phyloP scores from a whole-genome alignment of 2,113 vertebrate species.

The Eulemur rufifrons region DNA sequence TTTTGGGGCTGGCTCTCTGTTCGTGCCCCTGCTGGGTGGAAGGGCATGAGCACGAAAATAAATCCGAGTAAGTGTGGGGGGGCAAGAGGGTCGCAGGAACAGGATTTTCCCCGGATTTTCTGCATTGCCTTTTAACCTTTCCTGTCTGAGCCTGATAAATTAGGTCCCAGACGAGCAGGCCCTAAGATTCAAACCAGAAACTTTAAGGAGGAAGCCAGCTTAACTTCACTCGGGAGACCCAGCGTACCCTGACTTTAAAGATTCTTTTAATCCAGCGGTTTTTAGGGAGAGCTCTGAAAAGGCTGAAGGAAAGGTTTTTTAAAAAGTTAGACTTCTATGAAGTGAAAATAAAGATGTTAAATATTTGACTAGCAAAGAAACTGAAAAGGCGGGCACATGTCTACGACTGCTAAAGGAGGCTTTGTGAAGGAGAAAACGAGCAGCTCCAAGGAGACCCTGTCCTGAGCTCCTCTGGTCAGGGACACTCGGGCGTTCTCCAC shows the following conservation, averaged over 20 bases:
- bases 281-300: constrained; percentile 21
- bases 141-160: background rate
- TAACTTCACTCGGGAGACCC: constrained; percentile 33
- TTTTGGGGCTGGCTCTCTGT: background rate
- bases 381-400: background rate
- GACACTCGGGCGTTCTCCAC: background rate
- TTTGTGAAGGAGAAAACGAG: background rate
- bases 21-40: background rate
- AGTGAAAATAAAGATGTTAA: constrained; percentile 48
- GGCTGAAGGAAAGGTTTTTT: background rate
- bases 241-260: constrained; percentile 3
- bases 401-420: background rate
- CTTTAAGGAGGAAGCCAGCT: background rate
- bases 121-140: constrained; percentile 25
- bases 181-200: background rate
- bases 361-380: constrained; percentile 26
- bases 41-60: background rate
- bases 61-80: background rate
- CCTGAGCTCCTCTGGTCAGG: background rate
- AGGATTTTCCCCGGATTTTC: constrained; percentile 22
- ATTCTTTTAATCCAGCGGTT: constrained; percentile 43
- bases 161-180: background rate
- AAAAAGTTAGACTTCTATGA: constrained; percentile 15
- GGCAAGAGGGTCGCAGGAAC: background rate
- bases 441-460: background rate